These are phyloP conservation scores for Melanostoma scalare DNA, from an alignment of 2,888 invertebrate genomes.

Conservation along the genomic window DNA sequence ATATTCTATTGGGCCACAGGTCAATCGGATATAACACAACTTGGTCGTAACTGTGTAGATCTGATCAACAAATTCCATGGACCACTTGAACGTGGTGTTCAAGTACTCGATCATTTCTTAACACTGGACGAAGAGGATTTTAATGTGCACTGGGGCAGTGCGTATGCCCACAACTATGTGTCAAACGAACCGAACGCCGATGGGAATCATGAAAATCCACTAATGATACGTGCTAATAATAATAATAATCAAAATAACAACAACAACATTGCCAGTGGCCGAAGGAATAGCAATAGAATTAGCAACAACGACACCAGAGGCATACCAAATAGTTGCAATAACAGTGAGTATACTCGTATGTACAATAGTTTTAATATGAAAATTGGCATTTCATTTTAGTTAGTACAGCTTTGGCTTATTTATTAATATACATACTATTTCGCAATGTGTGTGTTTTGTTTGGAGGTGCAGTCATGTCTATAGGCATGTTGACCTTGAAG, in stretches of 20 bases:
- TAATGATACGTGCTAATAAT: constrained; percentile 73
- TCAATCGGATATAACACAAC: constrained; percentile 84
- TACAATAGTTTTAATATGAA: not conserved
- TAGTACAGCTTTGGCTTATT: constrained; percentile 12
- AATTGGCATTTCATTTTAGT: not conserved
- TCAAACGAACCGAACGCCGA: constrained; percentile 75
- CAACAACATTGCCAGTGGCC: constrained; percentile 32
- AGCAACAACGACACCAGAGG: constrained; percentile 59
- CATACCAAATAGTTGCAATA: constrained; percentile 67
- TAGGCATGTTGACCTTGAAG: constrained; percentile 3
- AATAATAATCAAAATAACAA: constrained; percentile 57
- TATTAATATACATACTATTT: constrained; percentile 3
- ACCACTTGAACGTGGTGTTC: constrained; percentile 82
- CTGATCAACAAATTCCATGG: constrained; percentile 82
- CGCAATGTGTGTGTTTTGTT: not conserved
- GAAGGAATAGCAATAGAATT: constrained; percentile 41
- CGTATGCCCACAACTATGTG: constrained; percentile 80
- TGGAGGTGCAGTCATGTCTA: not conserved
- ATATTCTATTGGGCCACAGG: constrained; percentile 85
- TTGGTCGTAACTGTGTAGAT: constrained; percentile 86
- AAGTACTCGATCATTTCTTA: constrained; percentile 87
- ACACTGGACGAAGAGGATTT: constrained; percentile 83
- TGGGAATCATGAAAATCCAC: constrained; percentile 76
- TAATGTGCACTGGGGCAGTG: constrained; percentile 80
- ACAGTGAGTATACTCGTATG: constrained; percentile 46